Evolutionary conservation across 2,888 invertebrate genomes (phyloP).

Genomic region (Volucella inflata): DNA sequence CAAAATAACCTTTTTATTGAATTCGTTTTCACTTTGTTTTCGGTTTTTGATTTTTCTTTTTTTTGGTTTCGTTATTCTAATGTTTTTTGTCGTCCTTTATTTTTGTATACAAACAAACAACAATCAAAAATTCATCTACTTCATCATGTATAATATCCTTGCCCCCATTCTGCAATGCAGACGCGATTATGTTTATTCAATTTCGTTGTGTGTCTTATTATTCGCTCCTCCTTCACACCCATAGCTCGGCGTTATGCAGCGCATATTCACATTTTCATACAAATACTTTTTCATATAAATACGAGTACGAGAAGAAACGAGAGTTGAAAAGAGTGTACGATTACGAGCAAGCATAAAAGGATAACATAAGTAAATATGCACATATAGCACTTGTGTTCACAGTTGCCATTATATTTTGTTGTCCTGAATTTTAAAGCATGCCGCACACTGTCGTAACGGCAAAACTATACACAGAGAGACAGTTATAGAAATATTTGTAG

Average conservation of each 20-base stretch:
- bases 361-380: constrained; percentile 51
- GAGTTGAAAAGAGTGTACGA: neutral
- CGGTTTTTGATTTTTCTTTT: constrained; percentile 21
- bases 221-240: constrained; percentile 35
- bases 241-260: constrained; percentile 22
- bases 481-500: too few species aligned
- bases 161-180: constrained; percentile 75
- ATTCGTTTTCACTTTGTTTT: constrained; percentile 60
- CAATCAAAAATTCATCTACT: constrained; percentile 73
- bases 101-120: constrained; percentile 75
- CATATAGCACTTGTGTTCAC: constrained; percentile 64
- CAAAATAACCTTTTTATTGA: constrained; percentile 73
- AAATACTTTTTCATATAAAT: constrained; percentile 22
- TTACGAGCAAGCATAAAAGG: constrained; percentile 15
- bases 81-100: constrained; percentile 17
- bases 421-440: constrained; percentile 71
- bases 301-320: neutral
- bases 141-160: constrained; percentile 71
- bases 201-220: constrained; percentile 66
- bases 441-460: constrained; percentile 24
- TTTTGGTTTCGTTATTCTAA: constrained; percentile 28
- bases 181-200: constrained; percentile 74
- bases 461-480: neutral
- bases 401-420: constrained; percentile 32
- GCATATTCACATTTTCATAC: constrained; percentile 43